Conservation (phyloP, 2,113 vertebrate species). For the Pseudolaguvia tuberculata region DNA sequence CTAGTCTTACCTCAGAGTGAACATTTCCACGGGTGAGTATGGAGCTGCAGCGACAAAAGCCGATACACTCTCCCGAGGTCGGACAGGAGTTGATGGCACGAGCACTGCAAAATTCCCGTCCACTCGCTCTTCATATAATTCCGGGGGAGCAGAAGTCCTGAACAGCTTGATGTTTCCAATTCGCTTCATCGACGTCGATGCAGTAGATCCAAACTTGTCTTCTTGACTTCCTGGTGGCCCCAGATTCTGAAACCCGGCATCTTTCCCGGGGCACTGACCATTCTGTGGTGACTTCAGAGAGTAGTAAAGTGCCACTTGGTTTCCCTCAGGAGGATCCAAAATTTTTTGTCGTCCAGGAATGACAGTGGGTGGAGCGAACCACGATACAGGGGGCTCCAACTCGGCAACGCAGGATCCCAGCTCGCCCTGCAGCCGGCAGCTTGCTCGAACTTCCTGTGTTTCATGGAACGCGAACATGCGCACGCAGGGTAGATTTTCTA, state of each 20-base stretch:
- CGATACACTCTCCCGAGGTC: conserved; percentile 81
- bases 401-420: conserved; percentile 84
- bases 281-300: conserved; percentile 67
- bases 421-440: conserved; percentile 76
- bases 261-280: conserved; percentile 74
- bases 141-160: conserved; percentile 66
- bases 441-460: conserved; percentile 81
- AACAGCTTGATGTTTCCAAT: conserved; percentile 78
- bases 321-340: conserved; percentile 67
- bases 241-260: conserved; percentile 70
- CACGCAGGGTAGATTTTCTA: conserved; percentile 81
- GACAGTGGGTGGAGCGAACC: conserved; percentile 76
- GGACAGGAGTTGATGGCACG: conserved; percentile 79
- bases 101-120: conserved; percentile 79
- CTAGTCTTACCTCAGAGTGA: conserved; percentile 81
- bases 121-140: conserved; percentile 75
- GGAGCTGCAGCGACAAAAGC: conserved; percentile 74
- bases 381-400: conserved; percentile 77
- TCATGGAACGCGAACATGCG: conserved; percentile 87
- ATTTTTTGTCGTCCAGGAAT: conserved; percentile 74
- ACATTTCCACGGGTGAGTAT: conserved; percentile 82
- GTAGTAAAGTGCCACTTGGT: conserved; percentile 88
- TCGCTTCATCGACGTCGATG: conserved; percentile 71
- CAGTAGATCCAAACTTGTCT: conserved; percentile 64
- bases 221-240: conserved; percentile 77